Percentiles rank a stretch among this genome's conserved stretches.
Evolutionary conservation across 1,140 invertebrate species (phyloP).

Genomic region (Brachionus calyciflorus): DNA sequence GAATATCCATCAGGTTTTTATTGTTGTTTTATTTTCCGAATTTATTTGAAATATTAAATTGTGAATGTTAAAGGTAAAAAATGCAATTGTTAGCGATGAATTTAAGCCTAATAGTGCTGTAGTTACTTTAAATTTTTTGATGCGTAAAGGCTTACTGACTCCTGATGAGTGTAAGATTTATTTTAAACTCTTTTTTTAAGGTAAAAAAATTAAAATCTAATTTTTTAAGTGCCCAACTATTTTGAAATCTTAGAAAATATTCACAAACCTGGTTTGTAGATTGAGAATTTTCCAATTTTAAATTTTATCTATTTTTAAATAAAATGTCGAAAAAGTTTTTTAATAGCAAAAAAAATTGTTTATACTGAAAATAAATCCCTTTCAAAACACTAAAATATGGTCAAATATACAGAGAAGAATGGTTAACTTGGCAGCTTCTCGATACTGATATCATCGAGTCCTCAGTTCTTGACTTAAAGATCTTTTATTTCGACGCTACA

Average conservation of each 20-base stretch:
- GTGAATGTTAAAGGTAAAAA: constrained; percentile 62
- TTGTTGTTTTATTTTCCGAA: constrained; percentile 56
- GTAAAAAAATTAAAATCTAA: not conserved
- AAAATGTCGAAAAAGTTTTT: too few relatives aligned
- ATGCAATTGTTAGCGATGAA: constrained; percentile 73
- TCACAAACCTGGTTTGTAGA: constrained; percentile 31
- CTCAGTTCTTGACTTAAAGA: too few relatives aligned
- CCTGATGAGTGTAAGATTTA: constrained; percentile 73
- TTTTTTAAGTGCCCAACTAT: constrained; percentile 6
- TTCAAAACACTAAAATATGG: too few relatives aligned
- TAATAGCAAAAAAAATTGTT: too few relatives aligned
- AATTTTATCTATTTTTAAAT: constrained; percentile 1
- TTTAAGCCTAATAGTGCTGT: constrained; percentile 89
- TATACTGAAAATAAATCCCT: too few relatives aligned
- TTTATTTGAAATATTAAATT: not conserved
- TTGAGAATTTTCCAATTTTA: not conserved
- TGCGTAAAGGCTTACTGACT: constrained; percentile 80
- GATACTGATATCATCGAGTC: too few relatives aligned
- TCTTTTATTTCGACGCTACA: too few relatives aligned
- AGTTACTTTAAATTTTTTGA: constrained; percentile 82
- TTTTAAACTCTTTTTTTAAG: not conserved
- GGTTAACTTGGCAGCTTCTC: too few relatives aligned
- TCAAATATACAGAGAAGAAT: too few relatives aligned
- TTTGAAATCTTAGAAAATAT: constrained; percentile 33
- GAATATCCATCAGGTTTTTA: constrained; percentile 66